Evolutionary conservation across 2,888 invertebrate genomes (phyloP), one percentile per base, ranked within the genome.

Genomic region (Noctua pronuba): DNA sequence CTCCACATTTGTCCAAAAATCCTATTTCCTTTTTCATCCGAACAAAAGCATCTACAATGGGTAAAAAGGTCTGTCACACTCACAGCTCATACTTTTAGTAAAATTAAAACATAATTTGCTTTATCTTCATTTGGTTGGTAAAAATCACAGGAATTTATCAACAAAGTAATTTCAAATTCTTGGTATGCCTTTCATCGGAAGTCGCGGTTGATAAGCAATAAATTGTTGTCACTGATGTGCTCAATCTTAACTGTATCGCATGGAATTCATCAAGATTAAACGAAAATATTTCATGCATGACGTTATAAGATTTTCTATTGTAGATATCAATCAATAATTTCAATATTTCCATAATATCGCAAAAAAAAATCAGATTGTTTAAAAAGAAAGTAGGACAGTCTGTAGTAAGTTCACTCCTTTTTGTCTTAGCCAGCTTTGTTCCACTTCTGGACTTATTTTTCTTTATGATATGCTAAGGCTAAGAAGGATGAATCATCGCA

Each of bases 1-100:
- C 97, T 96, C 97, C 97, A 97, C 90, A 97, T 97, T 95, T 97
- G 97, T 88, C 98, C 98, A 94, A 97, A 98, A 92, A 98, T 97
- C 92, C 98, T 95, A 62, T 94, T 95, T 62, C 98, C 98, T 71
- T 93, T 89, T 86, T 94, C 94, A 92, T 97, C 96, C 76, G 97
- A 97, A 93, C 98, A 98, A 92, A 97, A 98, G 94, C 98, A 98
- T 93, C 98, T 97, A 62, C 28, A 79, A 46, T 60, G 92, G 90
- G 91, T 87, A 90, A 41, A 65, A 84, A n/a, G n/a, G 21, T 49
- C 28, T 35, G 21, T 77, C 13, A 52, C 75, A 62, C 16, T 21
- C n/a, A n/a, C 28, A 31, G 28, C 16, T 28, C 35, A 46, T 58
- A 35, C n/a, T 31, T 58, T 18, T 71, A 38, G 6, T 44, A 10